phyloP scores from a whole-genome alignment of 2,888 invertebrate species.

The Pachycephus smyrnensis region DNA sequence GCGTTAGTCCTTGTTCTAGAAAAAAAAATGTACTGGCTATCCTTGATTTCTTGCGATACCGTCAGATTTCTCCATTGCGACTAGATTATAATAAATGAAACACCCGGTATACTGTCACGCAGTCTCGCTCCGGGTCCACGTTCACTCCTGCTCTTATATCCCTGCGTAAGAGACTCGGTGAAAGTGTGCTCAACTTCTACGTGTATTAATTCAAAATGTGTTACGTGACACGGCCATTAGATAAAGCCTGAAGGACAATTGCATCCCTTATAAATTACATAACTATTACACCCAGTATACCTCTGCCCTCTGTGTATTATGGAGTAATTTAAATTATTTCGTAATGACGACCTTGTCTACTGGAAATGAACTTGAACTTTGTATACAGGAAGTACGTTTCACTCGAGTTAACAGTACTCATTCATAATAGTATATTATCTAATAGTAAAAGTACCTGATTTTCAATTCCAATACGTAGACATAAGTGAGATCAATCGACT shows the following conservation, averaged over 20 bases:
- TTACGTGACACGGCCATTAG: too few relatives aligned
- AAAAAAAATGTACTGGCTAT: too few relatives aligned
- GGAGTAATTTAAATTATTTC: neutral
- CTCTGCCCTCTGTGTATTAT: neutral
- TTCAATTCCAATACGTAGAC: neutral
- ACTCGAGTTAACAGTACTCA: neutral
- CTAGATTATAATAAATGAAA: too few relatives aligned
- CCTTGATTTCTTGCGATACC: too few relatives aligned
- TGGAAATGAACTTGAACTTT: neutral
- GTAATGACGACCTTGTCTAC: neutral
- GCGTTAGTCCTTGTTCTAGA: too few relatives aligned
- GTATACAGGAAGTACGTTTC: neutral
- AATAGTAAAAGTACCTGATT: neutral
- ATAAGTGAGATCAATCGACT: neutral
- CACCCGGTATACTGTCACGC: too few relatives aligned
- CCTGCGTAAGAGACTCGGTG: neutral
- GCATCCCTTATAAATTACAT: neutral
- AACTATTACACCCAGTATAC: neutral
- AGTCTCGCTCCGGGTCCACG: neutral
- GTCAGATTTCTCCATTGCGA: too few relatives aligned
- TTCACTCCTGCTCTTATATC: neutral
- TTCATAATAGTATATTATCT: neutral
- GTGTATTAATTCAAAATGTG: neutral
- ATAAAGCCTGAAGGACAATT: neutral
- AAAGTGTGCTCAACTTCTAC: conserved; percentile 6